Evolutionary conservation across 37 sponge, comb jelly and placozoan species (phyloP), one percentile per base, ranked within the genome.

Genomic region (Cladorhizidae sp.): DNA sequence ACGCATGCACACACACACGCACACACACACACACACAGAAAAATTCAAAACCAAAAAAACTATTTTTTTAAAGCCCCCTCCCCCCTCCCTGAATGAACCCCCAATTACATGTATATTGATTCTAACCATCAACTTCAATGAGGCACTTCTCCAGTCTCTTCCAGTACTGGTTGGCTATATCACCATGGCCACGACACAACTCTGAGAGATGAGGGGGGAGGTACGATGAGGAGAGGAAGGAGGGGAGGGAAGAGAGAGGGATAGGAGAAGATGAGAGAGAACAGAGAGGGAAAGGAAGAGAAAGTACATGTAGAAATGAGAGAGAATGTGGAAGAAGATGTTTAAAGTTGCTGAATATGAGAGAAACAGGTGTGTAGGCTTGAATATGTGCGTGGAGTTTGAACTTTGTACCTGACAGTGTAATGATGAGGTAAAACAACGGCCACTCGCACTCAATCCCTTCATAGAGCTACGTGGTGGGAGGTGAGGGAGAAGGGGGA

Each of bases 391-490:
- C 12, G 62, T 61, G 17, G 14, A 23, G 5, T 29, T 20, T 45
- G 72, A 39, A 71, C 45, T 49, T 49, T 59, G 69, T 51, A 91
- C 92, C 84, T 40, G 80, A 68, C 20, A 94, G 71, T 35, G 41
- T 54, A 7, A 72, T 40, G 57, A 80, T 83, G 45, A 84, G 15
- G 57, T 55, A 88, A 70, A 91, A 87, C 69, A 94, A 64, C 0
- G 95, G 95, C 86, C 89, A 94, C 71, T 94, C 86, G 70, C 95
- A 94, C 71, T 94, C 95, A 33, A 94, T 75, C 15, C 83, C 86
- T 39, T 92, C 92, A 94, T 57, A 94, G 26, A 71, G 67, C 94
- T 93, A 36, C 25, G 23, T 7, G 8, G 42, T 58, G 18, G 49
- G 49, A 45, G 23, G 62, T 31, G 51, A 78, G 36, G 62, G 35